A percentile compares a stretch with the other conserved stretches of the same genome.
phyloP scores from a whole-genome alignment of 2,797 vertebrate species.

The Phoeniculus purpureus region DNA sequence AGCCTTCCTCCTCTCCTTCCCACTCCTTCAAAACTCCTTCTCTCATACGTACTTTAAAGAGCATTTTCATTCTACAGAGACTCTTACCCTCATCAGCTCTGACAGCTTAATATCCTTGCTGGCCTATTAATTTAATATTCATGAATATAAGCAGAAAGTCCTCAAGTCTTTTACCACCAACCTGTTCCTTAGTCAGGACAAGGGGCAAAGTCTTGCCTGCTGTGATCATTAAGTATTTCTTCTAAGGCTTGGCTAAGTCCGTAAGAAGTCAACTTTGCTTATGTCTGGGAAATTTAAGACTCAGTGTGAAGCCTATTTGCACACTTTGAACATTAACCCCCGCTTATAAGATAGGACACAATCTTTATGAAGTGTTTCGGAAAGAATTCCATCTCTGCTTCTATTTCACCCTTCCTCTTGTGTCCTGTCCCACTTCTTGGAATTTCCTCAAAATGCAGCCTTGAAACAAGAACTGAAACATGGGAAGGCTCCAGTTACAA shows the following conservation, averaged over 20 bases:
- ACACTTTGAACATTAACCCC: constrained; percentile 7
- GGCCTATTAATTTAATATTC: constrained; percentile 41
- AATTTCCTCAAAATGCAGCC: not conserved
- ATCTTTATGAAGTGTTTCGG: not conserved
- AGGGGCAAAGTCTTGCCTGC: constrained; percentile 28
- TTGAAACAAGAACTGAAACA: not conserved
- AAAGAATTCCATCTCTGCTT: not conserved
- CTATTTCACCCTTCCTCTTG: not conserved
- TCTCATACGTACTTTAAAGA: constrained; percentile 14
- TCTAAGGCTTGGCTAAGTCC: not conserved
- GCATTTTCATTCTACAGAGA: constrained; percentile 17
- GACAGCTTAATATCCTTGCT: constrained; percentile 5
- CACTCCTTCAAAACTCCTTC: not conserved
- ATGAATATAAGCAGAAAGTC: constrained; percentile 26
- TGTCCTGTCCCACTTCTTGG: not conserved
- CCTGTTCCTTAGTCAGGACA: constrained; percentile 12
- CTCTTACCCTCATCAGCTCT: constrained; percentile 7
- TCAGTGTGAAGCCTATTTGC: constrained; percentile 1
- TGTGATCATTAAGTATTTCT: constrained; percentile 33
- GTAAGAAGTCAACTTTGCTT: not conserved
- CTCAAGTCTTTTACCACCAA: not conserved
- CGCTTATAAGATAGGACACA: not conserved
- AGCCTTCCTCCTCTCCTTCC: not conserved
- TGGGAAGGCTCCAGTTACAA: not conserved
- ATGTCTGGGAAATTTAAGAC: constrained; percentile 1